A percentile compares a stretch with the other conserved stretches of the same genome.
Evolutionary conservation across 2,113 vertebrate species (phyloP).

Genomic region (Phoxinus phoxinus): DNA sequence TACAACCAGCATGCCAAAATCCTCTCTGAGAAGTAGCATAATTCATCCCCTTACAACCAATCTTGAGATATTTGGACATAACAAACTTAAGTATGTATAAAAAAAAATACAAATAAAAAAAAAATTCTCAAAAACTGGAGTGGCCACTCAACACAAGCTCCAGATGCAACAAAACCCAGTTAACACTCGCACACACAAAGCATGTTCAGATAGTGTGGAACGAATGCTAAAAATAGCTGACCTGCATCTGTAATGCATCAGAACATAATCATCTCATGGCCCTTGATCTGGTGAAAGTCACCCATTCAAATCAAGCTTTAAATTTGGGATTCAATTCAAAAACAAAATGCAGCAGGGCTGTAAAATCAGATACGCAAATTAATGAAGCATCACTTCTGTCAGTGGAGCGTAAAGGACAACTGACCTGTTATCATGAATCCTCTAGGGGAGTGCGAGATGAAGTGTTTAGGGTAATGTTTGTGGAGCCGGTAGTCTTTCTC

Average conservation of each 20-base stretch:
- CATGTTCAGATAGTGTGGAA: not conserved
- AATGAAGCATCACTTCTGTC: not conserved
- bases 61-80: no score
- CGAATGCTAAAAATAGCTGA: slow-evolving; percentile 51
- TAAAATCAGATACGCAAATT: not conserved
- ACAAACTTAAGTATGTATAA: no score
- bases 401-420: slow-evolving; percentile 57
- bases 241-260: slow-evolving; percentile 45
- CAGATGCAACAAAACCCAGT: not conserved
- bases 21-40: not conserved
- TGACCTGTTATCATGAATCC: slow-evolving; percentile 89
- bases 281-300: not conserved
- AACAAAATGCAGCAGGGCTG: not conserved
- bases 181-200: not conserved
- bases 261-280: slow-evolving; percentile 26
- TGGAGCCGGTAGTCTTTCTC: slow-evolving; percentile 94
- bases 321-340: not conserved
- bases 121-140: not conserved
- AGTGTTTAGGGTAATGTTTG: slow-evolving; percentile 86
- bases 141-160: not conserved
- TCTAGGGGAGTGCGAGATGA: slow-evolving; percentile 82
- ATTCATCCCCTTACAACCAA: not conserved
- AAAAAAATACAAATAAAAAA: no score
- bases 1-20: not conserved
- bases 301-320: not conserved